These are phyloP conservation scores for Lysandra bellargus DNA, from an alignment of 2,888 invertebrate species.

Conservation along the genomic window DNA sequence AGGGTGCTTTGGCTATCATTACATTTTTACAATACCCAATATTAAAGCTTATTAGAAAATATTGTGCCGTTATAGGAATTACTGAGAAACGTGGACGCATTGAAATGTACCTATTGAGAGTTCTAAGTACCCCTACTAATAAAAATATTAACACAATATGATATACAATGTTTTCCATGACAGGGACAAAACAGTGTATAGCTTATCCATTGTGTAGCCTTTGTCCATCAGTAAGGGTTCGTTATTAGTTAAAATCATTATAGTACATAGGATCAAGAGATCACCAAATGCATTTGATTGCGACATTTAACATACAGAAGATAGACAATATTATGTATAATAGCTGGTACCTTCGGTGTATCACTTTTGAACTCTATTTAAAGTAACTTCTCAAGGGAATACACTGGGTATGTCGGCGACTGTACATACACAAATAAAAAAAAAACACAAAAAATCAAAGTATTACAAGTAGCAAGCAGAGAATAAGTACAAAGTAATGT, in stretches of 20 bases:
- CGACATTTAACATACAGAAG: background rate
- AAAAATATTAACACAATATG: background rate
- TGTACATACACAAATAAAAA: background rate
- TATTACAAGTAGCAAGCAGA: background rate
- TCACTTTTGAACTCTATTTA: too few species aligned
- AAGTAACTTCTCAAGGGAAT: background rate
- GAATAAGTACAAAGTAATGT: background rate
- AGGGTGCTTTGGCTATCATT: conserved; percentile 73
- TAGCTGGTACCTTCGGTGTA: too few species aligned
- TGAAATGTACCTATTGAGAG: background rate
- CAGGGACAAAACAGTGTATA: background rate
- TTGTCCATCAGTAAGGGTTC: background rate
- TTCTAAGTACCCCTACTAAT: background rate
- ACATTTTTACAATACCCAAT: conserved; percentile 55
- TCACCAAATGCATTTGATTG: background rate
- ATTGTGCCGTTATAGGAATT: conserved; percentile 46
- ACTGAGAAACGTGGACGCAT: conserved; percentile 3
- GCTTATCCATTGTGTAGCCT: too few species aligned
- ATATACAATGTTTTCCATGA: background rate
- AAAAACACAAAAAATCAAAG: background rate
- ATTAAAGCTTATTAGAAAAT: conserved; percentile 52
- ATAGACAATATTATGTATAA: background rate
- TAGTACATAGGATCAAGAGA: background rate
- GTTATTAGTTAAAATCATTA: background rate
- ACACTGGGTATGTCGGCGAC: background rate